A percentile compares a stretch with the other conserved stretches of the same genome.
These are phyloP conservation scores for Crocuta crocuta DNA, from an alignment of 2,113 vertebrate genomes.

Conservation along the genomic window DNA sequence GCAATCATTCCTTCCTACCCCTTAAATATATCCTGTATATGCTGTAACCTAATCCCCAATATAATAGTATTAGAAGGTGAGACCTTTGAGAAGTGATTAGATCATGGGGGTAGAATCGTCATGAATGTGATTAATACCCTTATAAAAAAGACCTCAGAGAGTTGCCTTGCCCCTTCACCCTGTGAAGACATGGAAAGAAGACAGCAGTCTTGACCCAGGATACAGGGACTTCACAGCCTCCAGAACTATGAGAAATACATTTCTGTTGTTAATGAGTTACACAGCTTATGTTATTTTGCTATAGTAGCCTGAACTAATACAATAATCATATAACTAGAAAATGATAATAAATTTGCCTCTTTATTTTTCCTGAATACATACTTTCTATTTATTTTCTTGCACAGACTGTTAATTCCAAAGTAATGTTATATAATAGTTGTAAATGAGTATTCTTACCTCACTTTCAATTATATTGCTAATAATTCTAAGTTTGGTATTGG, in stretches of 20 bases:
- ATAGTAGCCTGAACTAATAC: background rate
- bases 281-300: background rate
- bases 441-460: background rate
- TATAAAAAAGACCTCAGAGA: background rate
- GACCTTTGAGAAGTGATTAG: background rate
- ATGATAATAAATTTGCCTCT: background rate
- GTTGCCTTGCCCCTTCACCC: background rate
- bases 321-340: conserved; percentile 3
- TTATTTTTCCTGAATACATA: background rate
- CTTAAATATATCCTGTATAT: background rate
- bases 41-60: background rate
- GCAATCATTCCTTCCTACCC: background rate
- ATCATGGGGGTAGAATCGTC: background rate
- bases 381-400: background rate
- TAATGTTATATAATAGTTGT: background rate
- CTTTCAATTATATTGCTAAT: background rate
- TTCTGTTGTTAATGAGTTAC: background rate
- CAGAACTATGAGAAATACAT: background rate
- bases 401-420: background rate
- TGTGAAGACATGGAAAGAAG: background rate
- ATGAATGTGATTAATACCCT: background rate
- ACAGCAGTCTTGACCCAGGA: background rate
- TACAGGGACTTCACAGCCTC: background rate
- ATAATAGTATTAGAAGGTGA: background rate
- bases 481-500: background rate